Base-by-base conservation (phyloP, 2,888 invertebrate genomes). In the Meghimatium bilineatum region DNA sequence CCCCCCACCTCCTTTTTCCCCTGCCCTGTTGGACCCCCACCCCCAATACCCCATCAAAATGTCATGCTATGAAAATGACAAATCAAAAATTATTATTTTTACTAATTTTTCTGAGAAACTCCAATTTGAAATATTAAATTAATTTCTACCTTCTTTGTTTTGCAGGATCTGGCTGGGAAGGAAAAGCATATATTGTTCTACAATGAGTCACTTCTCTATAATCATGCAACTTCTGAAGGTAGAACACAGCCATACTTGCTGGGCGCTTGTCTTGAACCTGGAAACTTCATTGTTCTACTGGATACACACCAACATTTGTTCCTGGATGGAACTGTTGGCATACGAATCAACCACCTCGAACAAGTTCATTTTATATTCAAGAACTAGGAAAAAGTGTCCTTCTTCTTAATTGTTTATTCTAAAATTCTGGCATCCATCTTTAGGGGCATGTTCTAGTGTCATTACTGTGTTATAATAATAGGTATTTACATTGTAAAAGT, bases 211-310 rank as follows among this genome's bases (percentile, higher is more conserved):
- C 34, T 49, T 14, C 29, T 52, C 29, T 75, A 56, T 32, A 32
- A 1, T 23, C 56, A 75, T 52, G 23, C 0, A 34, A 34, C 32
- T 34, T 17, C 75, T 32, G 72, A 44, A 6, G 26, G 23, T 0
- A 26, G 0, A 1, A 23, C 23, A 29, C 5, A 26, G 26, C 34
- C n/a, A 17, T 44, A 23, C n/a, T 56, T 60, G 17, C n/a, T 72
- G n/a, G 20, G 72, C 17, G 32, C 10, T 17, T 81, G 71, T 60
- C 23, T 72, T 26, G 12, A 14, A 29, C 60, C 71, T 14, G 71
- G 67, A 17, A 80, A 52, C 80, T 69, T 80, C 34, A 80, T 80
- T 10, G 0, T 80, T 29, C 52, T 80, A 5, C 56, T 72, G 60
- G 60, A 81, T 23, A n/a, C 72, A 3, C 60, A 74, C 38, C 38